These are phyloP conservation scores for Malurus cyaneus DNA, from an alignment of 2,113 vertebrate species.

Conservation along the genomic window DNA sequence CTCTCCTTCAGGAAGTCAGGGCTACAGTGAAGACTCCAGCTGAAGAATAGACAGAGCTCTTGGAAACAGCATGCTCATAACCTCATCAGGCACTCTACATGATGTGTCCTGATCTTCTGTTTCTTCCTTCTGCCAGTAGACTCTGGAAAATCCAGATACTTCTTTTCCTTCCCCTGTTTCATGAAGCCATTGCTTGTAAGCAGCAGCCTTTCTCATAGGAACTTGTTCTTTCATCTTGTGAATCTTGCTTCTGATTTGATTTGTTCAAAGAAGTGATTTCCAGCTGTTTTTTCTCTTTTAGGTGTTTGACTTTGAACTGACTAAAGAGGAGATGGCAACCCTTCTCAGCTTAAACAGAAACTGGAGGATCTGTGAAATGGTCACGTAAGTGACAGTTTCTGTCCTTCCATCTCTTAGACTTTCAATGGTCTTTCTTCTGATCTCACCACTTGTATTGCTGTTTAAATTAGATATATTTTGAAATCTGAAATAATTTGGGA, in stretches of 20 bases:
- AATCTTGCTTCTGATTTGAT: background rate
- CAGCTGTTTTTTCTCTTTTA: slow-evolving; percentile 39
- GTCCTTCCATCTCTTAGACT: background rate
- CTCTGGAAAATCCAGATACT: background rate
- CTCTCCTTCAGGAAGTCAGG: background rate
- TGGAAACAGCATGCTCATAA: background rate
- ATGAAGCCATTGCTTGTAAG: background rate
- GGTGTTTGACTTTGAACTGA: slow-evolving; percentile 93
- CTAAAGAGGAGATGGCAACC: slow-evolving; percentile 80
- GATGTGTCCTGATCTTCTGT: background rate
- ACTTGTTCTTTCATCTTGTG: background rate
- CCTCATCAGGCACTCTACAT: background rate
- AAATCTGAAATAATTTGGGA: background rate
- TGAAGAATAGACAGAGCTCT: background rate
- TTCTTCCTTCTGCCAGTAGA: background rate
- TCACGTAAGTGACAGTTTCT: slow-evolving; percentile 72
- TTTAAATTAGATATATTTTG: background rate
- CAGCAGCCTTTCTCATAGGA: background rate
- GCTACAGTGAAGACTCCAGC: background rate
- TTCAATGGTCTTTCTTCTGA: background rate
- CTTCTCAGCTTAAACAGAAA: slow-evolving; percentile 83
- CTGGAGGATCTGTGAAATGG: slow-evolving; percentile 84
- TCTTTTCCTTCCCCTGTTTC: background rate
- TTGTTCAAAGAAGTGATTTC: background rate
- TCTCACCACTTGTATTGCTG: background rate